phyloP scores from a whole-genome alignment of 2,888 invertebrate species.

The Metalampra italica region DNA sequence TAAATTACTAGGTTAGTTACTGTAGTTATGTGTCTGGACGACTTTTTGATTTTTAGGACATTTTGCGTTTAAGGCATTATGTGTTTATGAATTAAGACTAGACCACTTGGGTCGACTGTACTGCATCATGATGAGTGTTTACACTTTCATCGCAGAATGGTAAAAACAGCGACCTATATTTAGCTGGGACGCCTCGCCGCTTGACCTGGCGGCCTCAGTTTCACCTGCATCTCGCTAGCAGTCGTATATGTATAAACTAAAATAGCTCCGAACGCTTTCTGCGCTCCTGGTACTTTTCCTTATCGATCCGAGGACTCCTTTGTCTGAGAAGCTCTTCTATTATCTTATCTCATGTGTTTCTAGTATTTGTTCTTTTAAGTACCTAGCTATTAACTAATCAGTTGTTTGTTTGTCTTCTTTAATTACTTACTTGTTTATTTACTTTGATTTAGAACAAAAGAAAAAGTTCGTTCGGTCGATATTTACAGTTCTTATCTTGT shows the following conservation, averaged over 20 bases:
- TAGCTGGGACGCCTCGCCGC: constrained; percentile 26
- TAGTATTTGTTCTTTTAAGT: background rate
- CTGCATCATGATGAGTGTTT: background rate
- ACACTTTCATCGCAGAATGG: constrained; percentile 18
- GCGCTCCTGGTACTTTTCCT: constrained; percentile 3
- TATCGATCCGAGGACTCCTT: constrained; percentile 6
- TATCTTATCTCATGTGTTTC: background rate
- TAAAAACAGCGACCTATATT: constrained; percentile 39
- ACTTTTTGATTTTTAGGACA: no score
- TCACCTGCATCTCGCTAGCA: constrained; percentile 32
- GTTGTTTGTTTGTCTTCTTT: no score
- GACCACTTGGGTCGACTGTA: no score
- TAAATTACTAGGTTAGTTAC: no score
- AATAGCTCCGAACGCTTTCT: constrained; percentile 6
- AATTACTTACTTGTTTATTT: no score
- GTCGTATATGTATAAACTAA: constrained; percentile 14
- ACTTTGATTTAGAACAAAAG: no score
- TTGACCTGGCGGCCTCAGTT: constrained; percentile 40
- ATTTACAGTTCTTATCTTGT: no score
- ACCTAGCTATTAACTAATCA: background rate
- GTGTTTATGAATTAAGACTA: no score
- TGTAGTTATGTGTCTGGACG: no score
- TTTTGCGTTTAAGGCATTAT: no score
- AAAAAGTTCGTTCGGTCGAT: no score
- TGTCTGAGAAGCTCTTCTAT: background rate